Evolutionary conservation across 2,113 vertebrate species (phyloP).

Genomic region (Gobiocypris rarus): DNA sequence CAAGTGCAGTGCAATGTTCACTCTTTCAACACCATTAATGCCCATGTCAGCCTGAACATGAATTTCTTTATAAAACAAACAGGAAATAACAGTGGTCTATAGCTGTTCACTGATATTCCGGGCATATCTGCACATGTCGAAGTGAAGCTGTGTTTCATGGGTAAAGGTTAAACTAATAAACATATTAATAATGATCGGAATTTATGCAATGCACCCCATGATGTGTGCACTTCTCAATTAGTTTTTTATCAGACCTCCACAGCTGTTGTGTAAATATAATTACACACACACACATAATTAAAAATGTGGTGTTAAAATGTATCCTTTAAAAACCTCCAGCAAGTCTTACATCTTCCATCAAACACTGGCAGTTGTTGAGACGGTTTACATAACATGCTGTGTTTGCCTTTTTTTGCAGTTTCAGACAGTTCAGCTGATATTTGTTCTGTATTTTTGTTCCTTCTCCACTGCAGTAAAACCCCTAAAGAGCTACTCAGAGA

Average conservation of each 20-base stretch:
- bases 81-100: not conserved
- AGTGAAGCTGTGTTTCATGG: not conserved
- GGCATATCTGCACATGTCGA: slow-evolving; percentile 3
- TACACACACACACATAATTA: not conserved
- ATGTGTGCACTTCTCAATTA: not conserved
- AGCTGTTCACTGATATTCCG: not conserved
- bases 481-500: not conserved
- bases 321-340: not conserved
- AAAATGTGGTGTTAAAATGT: not conserved
- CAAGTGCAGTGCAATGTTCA: not conserved
- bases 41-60: not conserved
- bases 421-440: not conserved
- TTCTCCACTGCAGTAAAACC: not conserved
- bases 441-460: not conserved
- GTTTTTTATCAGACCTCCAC: not conserved
- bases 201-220: slow-evolving; percentile 22
- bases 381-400: not conserved
- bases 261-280: not conserved
- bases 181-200: not conserved
- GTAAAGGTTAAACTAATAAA: slow-evolving; percentile 25
- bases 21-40: slow-evolving; percentile 4
- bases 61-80: no score
- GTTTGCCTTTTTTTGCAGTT: not conserved
- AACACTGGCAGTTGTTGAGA: no score
- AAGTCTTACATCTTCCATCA: not conserved